phyloP scores from a whole-genome alignment of 2,888 invertebrate species.

The Brachynemurus nebulosus region DNA sequence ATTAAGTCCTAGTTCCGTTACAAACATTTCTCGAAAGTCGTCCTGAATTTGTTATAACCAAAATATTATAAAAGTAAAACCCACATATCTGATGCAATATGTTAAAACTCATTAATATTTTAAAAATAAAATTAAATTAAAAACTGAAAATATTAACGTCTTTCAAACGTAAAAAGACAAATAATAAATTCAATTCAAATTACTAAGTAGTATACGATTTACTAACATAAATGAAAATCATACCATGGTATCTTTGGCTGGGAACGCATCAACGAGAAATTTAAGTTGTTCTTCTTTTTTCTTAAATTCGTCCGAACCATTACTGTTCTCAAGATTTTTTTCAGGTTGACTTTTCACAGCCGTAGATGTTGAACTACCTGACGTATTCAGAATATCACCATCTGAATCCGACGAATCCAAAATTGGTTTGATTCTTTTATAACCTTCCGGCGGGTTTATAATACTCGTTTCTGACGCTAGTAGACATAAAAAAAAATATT shows the following conservation, averaged over 20 bases:
- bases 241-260: constrained; percentile 44
- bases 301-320: constrained; percentile 10
- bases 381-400: constrained; percentile 20
- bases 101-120: too few species aligned
- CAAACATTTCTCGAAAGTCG: too few species aligned
- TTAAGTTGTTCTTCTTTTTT: constrained; percentile 45
- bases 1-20: too few species aligned
- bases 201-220: too few species aligned
- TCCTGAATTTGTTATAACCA: too few species aligned
- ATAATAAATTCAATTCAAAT: too few species aligned
- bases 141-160: too few species aligned
- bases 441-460: constrained; percentile 9
- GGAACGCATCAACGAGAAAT: constrained; percentile 48
- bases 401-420: constrained; percentile 44
- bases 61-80: too few species aligned
- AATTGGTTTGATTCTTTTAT: constrained; percentile 22
- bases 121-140: too few species aligned
- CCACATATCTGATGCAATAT: too few species aligned
- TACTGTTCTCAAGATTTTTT: constrained; percentile 9
- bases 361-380: constrained; percentile 11
- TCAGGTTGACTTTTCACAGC: constrained; percentile 5
- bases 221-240: too few species aligned
- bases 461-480: constrained; percentile 19
- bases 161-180: too few species aligned
- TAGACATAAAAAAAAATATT: not conserved